These are phyloP conservation scores for Eristalis intricaria DNA, from an alignment of 2,888 invertebrate species.

Conservation along the genomic window DNA sequence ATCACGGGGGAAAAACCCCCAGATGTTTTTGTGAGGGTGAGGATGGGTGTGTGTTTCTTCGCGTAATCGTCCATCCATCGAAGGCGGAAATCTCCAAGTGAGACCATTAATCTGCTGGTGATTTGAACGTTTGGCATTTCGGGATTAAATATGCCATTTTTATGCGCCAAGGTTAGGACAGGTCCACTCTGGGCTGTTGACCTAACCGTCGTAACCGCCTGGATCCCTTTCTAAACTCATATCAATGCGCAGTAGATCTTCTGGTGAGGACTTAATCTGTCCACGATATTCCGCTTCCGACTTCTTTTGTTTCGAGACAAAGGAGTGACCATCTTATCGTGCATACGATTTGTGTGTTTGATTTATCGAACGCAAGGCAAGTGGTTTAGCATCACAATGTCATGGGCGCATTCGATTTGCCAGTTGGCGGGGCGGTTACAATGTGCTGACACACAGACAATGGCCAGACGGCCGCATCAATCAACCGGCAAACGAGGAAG, in stretches of 20 bases:
- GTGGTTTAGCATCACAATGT: conserved; percentile 6
- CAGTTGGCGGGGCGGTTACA: conserved; percentile 1
- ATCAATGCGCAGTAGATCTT: not conserved
- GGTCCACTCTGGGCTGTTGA: conserved; percentile 24
- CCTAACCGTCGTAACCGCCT: not conserved
- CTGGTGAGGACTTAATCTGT: not conserved
- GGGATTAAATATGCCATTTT: not conserved
- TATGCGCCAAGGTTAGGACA: conserved; percentile 3
- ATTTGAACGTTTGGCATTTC: not conserved
- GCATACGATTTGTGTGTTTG: not conserved
- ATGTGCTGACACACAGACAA: conserved; percentile 15
- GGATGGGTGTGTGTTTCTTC: not conserved
- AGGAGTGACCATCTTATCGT: not conserved
- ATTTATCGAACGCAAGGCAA: conserved; percentile 15
- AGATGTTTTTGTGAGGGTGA: not conserved
- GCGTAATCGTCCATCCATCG: conserved; percentile 2
- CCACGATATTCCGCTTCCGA: not conserved
- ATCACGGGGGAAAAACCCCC: not conserved
- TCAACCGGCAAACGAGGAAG: not conserved
- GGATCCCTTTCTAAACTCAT: conserved; percentile 5
- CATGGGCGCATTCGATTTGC: not conserved
- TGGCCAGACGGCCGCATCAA: conserved; percentile 1
- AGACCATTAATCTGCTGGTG: conserved; percentile 7
- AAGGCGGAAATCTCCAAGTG: conserved; percentile 13
- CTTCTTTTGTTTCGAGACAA: conserved; percentile 2